Evolutionary conservation across 2,888 invertebrate genomes (phyloP).

Genomic region (Amphipyra berbera): DNA sequence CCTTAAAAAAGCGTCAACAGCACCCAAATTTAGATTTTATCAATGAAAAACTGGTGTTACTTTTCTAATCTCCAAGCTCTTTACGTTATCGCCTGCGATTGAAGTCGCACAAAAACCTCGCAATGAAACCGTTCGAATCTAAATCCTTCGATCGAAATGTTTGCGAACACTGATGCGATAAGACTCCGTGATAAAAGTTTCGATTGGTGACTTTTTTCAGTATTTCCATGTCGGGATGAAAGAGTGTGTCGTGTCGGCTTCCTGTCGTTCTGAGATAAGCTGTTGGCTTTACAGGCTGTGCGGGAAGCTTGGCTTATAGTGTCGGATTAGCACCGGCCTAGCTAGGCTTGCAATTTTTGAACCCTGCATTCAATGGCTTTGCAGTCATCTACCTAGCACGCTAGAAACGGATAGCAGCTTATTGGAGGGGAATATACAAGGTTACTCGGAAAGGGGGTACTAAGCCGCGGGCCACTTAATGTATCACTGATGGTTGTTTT

Average conservation of each 20-base stretch:
- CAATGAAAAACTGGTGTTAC: constrained; percentile 9
- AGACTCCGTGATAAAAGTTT: constrained; percentile 23
- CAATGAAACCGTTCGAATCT: constrained; percentile 14
- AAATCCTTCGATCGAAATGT: constrained; percentile 25
- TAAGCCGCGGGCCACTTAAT: no score
- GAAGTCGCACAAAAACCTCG: constrained; percentile 17
- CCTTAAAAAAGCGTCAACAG: neutral
- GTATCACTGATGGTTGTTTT: no score
- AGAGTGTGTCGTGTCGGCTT: neutral
- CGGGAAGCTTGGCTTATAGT: neutral
- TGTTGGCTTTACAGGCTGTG: constrained; percentile 5
- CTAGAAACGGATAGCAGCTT: no score
- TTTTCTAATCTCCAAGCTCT: constrained; percentile 10
- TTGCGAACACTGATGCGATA: constrained; percentile 33
- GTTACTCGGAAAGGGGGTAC: no score
- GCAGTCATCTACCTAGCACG: no score
- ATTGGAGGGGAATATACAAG: no score
- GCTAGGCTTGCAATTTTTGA: no score
- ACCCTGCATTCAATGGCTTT: no score
- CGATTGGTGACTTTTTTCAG: constrained; percentile 9
- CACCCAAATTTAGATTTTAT: constrained; percentile 7
- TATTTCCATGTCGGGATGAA: constrained; percentile 4
- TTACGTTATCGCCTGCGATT: constrained; percentile 15
- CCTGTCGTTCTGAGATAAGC: neutral
- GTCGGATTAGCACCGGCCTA: neutral